These are phyloP conservation scores for Syngnathoides biaculeatus DNA, from an alignment of 2,113 vertebrate genomes.

Conservation along the genomic window DNA sequence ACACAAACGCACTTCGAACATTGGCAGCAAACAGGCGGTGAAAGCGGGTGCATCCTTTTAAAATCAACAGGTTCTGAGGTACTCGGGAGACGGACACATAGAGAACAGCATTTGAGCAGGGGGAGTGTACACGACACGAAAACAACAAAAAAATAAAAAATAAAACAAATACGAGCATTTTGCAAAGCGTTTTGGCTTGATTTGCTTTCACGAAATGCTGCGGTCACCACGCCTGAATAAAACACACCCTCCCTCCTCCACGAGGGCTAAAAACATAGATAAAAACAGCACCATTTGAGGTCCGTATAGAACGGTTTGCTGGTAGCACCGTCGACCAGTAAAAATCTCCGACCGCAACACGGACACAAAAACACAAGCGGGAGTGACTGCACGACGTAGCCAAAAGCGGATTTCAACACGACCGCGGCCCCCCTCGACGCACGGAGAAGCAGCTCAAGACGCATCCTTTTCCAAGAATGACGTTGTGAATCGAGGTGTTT, in stretches of 20 bases:
- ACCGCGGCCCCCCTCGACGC: constrained; percentile 47
- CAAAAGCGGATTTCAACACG: constrained; percentile 62
- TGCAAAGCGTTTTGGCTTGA: constrained; percentile 58
- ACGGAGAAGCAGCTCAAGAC: constrained; percentile 68
- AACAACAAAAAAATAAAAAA: constrained; percentile 52
- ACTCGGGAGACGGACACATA: constrained; percentile 63
- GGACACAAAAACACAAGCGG: constrained; percentile 62
- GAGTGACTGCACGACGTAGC: constrained; percentile 66
- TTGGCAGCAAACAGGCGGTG: constrained; percentile 45
- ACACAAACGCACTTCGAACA: constrained; percentile 16
- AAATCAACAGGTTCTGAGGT: constrained; percentile 64
- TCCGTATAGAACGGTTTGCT: constrained; percentile 74
- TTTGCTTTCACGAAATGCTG: constrained; percentile 44
- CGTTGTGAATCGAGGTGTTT: constrained; percentile 69
- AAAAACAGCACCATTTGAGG: constrained; percentile 83
- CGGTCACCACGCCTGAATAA: constrained; percentile 62
- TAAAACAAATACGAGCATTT: constrained; percentile 40
- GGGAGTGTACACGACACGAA: constrained; percentile 60
- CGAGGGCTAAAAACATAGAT: constrained; percentile 69
- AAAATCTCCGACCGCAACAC: constrained; percentile 67
- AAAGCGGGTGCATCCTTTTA: constrained; percentile 57
- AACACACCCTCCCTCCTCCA: constrained; percentile 44
- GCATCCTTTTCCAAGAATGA: constrained; percentile 62
- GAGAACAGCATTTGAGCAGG: constrained; percentile 70
- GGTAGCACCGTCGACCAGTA: constrained; percentile 78